Percentiles rank a stretch among this genome's conserved stretches.
Evolutionary conservation across 2,113 vertebrate genomes (phyloP).

Genomic region (Elaphurus davidianus): DNA sequence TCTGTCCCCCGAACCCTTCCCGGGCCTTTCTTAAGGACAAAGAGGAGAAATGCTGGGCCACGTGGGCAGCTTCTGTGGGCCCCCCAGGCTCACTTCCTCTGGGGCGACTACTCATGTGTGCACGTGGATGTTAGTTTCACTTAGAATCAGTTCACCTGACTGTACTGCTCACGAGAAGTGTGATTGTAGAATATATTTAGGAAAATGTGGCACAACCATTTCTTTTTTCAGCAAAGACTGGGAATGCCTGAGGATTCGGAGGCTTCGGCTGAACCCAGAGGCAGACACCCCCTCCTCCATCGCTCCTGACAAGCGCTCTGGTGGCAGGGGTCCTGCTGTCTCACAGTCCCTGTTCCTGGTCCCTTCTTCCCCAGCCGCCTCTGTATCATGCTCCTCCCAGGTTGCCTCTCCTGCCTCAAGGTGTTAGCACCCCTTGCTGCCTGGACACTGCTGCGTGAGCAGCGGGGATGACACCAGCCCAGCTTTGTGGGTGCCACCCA

Average conservation of each 20-base stretch:
- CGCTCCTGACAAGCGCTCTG: background rate
- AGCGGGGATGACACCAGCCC: background rate
- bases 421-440: background rate
- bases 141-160: background rate
- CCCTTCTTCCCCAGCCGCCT: background rate
- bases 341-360: background rate
- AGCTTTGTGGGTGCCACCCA: background rate
- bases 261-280: background rate
- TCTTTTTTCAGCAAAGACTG: background rate
- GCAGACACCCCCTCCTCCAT: background rate
- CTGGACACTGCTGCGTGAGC: background rate
- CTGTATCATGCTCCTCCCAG: fast-evolving
- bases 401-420: background rate
- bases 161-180: background rate
- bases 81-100: background rate
- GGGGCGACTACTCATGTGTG: background rate
- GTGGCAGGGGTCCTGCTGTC: background rate
- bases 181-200: background rate
- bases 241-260: constrained; percentile 8
- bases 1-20: background rate
- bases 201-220: background rate
- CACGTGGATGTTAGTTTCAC: background rate
- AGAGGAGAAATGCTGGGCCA: background rate
- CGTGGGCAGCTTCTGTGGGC: fast-evolving
- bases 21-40: background rate